Evolutionary conservation across 2,797 vertebrate species (phyloP), one percentile per base, ranked within the genome.

Genomic region (Propithecus perrieri): DNA sequence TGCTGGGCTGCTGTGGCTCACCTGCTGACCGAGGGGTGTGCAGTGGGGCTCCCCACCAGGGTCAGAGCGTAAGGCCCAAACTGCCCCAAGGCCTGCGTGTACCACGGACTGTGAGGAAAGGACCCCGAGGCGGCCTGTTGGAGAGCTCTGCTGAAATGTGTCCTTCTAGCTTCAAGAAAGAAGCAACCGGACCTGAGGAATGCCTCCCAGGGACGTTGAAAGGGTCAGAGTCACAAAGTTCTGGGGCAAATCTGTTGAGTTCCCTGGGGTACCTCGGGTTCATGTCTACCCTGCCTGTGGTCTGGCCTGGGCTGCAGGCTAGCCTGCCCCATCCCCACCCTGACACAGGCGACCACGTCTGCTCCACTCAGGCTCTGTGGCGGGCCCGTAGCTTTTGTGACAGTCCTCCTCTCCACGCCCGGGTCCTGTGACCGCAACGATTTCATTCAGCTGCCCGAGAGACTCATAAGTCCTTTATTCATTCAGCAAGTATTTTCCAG

Each of bases 101-200:
- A 48, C 59, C 13, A 35, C 17, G 7, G 69, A 50, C 18, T 15
- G 41, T 46, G 50, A 53, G 46, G 28, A 43, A 41, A 41, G 59
- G 38, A 22, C 41, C 30, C n/a, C 0, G 0, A 81, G n/a, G 18
- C 1, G 63, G 33, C 50, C 53, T 3, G 0, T 17, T 55, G 72
- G 18, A 92, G 75, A 12, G 6, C 26, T 79, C 12, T 80, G n/a
- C 72, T 30, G 18, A 41, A 55, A 61, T 22, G 61, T 28, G 30
- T 30, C 28, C 55, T 87, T 85, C 67, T 35, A 75, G 28, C 67
- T 59, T 20, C 18, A 71, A 76, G 83, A 86, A 33, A 92, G 59
- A 55, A 84, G 46, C 81, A 84, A 28, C 26, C 9, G 24, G 75
- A 75, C 35, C 50, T 53, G 24, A 85, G 26, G 24, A 80, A 71